phyloP scores from a whole-genome alignment of 2,113 vertebrate genomes.

The Zosterops japonicus region DNA sequence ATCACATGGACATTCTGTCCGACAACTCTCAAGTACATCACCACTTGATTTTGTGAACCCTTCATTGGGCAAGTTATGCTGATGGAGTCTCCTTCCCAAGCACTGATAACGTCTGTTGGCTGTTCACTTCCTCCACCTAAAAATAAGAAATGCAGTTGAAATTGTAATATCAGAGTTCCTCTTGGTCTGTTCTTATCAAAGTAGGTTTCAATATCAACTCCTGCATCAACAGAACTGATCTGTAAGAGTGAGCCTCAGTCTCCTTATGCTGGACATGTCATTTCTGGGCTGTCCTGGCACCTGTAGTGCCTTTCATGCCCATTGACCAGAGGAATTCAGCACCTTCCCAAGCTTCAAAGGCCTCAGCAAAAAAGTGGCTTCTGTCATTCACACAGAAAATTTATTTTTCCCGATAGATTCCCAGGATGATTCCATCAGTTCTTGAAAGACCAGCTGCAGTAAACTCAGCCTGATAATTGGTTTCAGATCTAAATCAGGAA shows the following conservation, averaged over 20 bases:
- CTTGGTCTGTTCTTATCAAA: not conserved
- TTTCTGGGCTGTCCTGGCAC: not conserved
- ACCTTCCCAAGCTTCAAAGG: not conserved
- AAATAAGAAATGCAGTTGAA: conserved; percentile 23
- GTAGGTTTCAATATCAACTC: not conserved
- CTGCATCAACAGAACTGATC: not conserved
- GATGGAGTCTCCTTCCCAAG: conserved; percentile 36
- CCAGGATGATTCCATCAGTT: not conserved
- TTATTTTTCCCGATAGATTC: not conserved
- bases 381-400: not conserved
- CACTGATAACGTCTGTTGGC: not conserved
- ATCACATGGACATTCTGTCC: accelerated
- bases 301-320: not conserved
- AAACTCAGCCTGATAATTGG: not conserved
- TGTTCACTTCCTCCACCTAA: conserved; percentile 1
- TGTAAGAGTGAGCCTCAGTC: not conserved
- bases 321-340: not conserved
- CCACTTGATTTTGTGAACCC: not conserved
- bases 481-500: not conserved
- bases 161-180: not conserved
- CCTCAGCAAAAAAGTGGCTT: not conserved
- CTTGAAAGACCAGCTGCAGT: not conserved
- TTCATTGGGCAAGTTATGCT: conserved; percentile 24
- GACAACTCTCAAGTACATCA: not conserved
- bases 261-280: not conserved